A percentile compares a stretch with the other conserved stretches of the same genome.
phyloP scores from a whole-genome alignment of 2,113 vertebrate genomes.

The Ovis canadensis region DNA sequence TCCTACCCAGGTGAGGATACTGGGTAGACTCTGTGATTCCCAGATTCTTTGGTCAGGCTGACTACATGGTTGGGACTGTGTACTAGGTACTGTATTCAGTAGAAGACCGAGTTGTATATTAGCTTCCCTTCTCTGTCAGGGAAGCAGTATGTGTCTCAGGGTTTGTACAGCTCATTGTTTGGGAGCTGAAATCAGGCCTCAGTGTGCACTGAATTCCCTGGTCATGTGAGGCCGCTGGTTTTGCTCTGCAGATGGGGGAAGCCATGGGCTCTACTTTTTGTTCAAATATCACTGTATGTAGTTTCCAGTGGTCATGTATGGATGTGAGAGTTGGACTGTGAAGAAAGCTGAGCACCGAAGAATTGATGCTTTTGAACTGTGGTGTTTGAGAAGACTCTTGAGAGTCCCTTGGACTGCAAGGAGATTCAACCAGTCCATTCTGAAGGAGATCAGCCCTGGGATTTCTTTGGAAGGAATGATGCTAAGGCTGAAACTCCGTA shows the following conservation, averaged over 20 bases:
- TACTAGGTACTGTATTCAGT: not conserved
- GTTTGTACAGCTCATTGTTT: not conserved
- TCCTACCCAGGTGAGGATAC: not conserved
- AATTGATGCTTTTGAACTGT: too few species aligned
- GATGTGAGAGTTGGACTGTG: too few species aligned
- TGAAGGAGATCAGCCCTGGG: too few species aligned
- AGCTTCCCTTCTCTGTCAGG: not conserved
- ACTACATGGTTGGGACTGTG: not conserved
- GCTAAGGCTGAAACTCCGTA: too few species aligned
- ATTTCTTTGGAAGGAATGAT: too few species aligned
- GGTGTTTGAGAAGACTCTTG: too few species aligned
- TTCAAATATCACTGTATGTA: not conserved
- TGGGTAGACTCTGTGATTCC: not conserved
- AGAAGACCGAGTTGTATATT: not conserved
- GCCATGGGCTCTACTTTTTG: not conserved
- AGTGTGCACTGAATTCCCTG: not conserved
- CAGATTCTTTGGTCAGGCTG: not conserved
- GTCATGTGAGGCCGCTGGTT: not conserved
- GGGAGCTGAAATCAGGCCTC: not conserved
- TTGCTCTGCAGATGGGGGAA: not conserved
- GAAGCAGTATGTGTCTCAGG: not conserved
- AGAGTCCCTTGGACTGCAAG: too few species aligned
- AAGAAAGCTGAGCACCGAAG: fast-evolving
- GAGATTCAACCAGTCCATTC: too few species aligned
- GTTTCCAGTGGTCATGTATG: too few species aligned